A percentile compares a stretch with the other conserved stretches of the same genome.
phyloP scores from a whole-genome alignment of 1,140 invertebrate genomes.

The Drosophila tsacasi region DNA sequence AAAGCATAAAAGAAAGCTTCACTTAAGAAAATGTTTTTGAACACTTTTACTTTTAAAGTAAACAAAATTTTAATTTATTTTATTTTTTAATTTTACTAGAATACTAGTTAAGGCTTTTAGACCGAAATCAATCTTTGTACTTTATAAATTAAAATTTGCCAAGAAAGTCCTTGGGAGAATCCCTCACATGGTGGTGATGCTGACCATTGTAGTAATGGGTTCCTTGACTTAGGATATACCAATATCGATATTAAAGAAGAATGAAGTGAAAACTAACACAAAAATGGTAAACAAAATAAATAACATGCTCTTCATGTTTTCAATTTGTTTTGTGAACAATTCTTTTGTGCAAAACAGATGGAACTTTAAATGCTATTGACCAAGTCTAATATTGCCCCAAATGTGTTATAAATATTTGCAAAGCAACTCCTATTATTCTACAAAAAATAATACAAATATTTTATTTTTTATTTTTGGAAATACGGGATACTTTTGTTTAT shows the following conservation, averaged over 20 bases:
- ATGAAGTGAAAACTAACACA: rapidly evolving
- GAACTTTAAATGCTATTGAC: not conserved
- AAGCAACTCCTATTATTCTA: not conserved
- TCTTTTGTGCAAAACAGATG: not conserved
- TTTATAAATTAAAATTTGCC: no score
- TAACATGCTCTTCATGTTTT: no score
- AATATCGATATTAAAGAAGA: not conserved
- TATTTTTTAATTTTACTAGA: not conserved
- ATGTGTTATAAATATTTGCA: not conserved
- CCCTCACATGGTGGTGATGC: not conserved
- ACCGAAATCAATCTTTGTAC: not conserved
- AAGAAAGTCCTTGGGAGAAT: not conserved
- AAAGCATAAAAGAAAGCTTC: not conserved
- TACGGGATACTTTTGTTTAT: not conserved
- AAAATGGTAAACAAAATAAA: not conserved
- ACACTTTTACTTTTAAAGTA: no score
- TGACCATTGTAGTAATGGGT: not conserved
- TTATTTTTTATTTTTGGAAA: not conserved
- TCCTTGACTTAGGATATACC: not conserved
- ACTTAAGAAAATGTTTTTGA: no score
- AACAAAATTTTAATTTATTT: no score
- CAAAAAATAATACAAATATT: not conserved
- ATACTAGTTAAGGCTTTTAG: no score
- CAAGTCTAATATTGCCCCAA: not conserved
- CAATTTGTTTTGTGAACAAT: not conserved